Conservation (phyloP, 2,888 invertebrate species). For the Amiota communis region DNA sequence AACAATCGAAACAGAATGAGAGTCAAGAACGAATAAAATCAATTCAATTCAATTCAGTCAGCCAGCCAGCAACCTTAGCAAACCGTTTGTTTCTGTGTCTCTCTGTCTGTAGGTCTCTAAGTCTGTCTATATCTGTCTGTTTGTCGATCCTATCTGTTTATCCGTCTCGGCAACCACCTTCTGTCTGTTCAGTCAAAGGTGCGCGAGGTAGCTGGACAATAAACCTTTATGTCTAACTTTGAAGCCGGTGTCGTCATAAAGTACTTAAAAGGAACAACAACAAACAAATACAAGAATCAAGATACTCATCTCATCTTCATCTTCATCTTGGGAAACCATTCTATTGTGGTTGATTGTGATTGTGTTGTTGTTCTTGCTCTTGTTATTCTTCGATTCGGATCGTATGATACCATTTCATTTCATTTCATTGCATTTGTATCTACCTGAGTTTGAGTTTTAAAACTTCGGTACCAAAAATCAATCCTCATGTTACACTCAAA, state of each 20-base stretch:
- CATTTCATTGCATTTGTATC: no score
- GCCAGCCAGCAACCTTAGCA: background rate
- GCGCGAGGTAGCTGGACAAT: slow-evolving; percentile 19
- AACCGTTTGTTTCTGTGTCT: slow-evolving; percentile 8
- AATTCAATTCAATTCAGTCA: no score
- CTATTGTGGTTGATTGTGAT: slow-evolving; percentile 53
- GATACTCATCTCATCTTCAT: background rate
- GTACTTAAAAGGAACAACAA: slow-evolving; percentile 32
- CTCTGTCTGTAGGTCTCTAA: background rate
- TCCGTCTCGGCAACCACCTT: background rate
- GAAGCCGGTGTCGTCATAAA: slow-evolving; percentile 41
- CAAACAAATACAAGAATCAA: slow-evolving; percentile 22
- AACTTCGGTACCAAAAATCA: no score
- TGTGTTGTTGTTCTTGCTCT: no score
- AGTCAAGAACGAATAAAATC: slow-evolving; percentile 4
- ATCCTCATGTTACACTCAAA: background rate
- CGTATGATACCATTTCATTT: no score
- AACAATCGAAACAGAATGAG: background rate
- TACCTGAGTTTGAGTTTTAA: no score
- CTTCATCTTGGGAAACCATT: slow-evolving; percentile 33
- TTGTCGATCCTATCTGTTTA: background rate
- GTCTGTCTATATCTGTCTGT: background rate
- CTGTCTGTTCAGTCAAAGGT: slow-evolving; percentile 11
- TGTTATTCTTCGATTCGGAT: no score
- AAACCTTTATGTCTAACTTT: slow-evolving; percentile 19